Percentiles rank a stretch among this genome's conserved stretches.
Conservation (phyloP, 2,797 vertebrate genomes). For the Periparus ater region DNA sequence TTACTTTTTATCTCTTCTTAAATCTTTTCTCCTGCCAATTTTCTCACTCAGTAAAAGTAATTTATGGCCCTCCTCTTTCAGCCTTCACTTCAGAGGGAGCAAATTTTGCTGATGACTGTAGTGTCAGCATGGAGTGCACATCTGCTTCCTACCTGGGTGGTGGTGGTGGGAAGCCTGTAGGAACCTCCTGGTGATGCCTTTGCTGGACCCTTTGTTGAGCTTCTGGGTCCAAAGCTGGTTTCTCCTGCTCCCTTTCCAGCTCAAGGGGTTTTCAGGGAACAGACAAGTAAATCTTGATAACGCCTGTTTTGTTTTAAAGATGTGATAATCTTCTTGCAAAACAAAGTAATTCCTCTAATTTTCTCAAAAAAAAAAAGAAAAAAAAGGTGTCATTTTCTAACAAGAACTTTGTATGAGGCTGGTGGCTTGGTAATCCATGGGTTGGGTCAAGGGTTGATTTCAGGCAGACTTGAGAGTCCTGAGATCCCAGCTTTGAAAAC, state of each 20-base stretch:
- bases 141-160: not conserved
- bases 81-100: not conserved
- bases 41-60: not conserved
- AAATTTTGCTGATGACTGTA: not conserved
- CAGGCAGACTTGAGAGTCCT: not conserved
- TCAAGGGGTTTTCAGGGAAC: not conserved
- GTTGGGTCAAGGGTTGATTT: constrained; percentile 26
- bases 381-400: constrained; percentile 28
- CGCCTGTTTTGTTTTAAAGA: not conserved
- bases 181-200: not conserved
- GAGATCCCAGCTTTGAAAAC: not conserved
- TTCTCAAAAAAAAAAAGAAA: constrained; percentile 23
- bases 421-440: constrained; percentile 26
- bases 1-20: not conserved
- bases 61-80: not conserved
- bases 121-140: not conserved
- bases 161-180: not conserved
- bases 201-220: not conserved
- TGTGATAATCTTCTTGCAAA: constrained; percentile 41
- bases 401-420: constrained; percentile 19
- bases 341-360: constrained; percentile 46
- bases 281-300: constrained; percentile 6
- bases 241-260: not conserved
- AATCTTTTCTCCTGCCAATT: not conserved
- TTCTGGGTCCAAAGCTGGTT: not conserved